phyloP scores from a whole-genome alignment of 2,797 vertebrate species.

The Anguilla megastoma region DNA sequence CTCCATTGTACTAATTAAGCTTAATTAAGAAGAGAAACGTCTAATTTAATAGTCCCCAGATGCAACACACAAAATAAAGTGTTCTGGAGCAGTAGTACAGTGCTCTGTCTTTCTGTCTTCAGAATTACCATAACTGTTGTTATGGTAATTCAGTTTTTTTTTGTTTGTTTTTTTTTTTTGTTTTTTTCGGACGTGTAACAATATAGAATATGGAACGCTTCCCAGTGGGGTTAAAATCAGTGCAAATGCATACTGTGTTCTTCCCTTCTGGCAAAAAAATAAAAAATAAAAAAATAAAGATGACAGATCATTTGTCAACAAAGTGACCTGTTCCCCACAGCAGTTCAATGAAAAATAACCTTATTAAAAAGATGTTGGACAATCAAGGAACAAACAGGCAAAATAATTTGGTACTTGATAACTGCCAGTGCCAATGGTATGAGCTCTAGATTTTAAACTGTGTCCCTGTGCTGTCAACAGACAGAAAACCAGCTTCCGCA shows the following conservation, averaged over 20 bases:
- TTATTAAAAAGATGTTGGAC: not conserved
- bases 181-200: not conserved
- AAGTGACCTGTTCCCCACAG: not conserved
- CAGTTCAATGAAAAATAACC: not conserved
- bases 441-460: not conserved
- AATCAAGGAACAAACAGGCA: not conserved
- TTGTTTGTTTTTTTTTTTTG: no score
- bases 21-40: not conserved
- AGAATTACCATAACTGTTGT: no score
- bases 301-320: constrained; percentile 1
- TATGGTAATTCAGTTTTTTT: not conserved
- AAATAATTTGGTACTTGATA: not conserved
- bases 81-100: not conserved
- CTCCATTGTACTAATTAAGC: not conserved
- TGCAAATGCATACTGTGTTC: constrained; percentile 17
- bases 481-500: not conserved
- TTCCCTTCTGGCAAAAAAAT: not conserved
- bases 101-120: not conserved
- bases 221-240: constrained; percentile 4
- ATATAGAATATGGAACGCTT: not conserved
- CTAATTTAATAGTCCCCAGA: not conserved
- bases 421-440: not conserved
- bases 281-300: not conserved
- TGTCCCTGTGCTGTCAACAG: not conserved
- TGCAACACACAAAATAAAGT: not conserved